Evolutionary conservation across 2,113 vertebrate genomes (phyloP).

Genomic region (Mirounga angustirostris): DNA sequence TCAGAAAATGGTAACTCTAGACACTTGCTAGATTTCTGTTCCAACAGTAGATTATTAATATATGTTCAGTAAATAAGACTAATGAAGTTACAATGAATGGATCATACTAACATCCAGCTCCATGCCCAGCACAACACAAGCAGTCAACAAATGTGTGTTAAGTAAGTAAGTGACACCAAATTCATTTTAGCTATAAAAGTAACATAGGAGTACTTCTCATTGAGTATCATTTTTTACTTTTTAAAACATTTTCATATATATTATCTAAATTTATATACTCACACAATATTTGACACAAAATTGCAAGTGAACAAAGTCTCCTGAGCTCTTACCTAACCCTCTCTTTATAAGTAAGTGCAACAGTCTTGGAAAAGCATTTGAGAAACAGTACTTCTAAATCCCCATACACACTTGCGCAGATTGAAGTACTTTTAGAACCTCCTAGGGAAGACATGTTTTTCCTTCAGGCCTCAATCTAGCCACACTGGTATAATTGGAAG

Average conservation of each 20-base stretch:
- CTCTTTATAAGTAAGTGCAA: not conserved
- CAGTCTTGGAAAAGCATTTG: not conserved
- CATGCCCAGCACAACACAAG: not conserved
- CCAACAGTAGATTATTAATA: not conserved
- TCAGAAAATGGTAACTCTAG: not conserved
- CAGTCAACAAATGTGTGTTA: not conserved
- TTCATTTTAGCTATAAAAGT: not conserved
- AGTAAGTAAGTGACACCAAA: not conserved
- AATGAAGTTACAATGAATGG: not conserved
- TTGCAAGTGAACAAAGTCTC: not conserved
- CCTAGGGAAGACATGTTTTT: not conserved
- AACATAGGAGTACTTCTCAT: not conserved
- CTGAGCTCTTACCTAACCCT: not conserved
- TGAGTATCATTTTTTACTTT: not conserved
- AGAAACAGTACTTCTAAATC: not conserved
- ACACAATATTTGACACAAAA: not conserved
- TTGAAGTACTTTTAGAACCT: not conserved
- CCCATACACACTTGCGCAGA: not conserved
- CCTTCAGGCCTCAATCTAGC: not conserved
- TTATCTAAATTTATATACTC: not conserved
- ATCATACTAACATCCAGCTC: not conserved
- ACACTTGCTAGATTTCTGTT: not conserved
- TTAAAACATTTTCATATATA: not conserved
- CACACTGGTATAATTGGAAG: not conserved
- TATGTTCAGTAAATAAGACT: not conserved